phyloP scores from a whole-genome alignment of 1,140 invertebrate genomes.

The Drosophila pallidifrons region DNA sequence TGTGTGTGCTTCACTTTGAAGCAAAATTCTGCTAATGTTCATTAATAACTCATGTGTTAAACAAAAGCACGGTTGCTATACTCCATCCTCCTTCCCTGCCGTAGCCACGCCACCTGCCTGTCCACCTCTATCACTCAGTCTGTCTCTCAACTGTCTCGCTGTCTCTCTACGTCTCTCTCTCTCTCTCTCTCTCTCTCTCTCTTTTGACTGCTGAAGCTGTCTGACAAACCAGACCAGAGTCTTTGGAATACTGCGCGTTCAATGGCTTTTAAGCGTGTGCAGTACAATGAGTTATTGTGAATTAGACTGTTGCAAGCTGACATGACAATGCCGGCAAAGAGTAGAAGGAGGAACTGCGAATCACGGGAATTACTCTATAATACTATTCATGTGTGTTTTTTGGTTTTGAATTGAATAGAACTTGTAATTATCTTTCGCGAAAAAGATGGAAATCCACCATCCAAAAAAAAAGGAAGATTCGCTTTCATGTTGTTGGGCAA shows the following conservation, averaged over 20 bases:
- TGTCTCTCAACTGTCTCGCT: constrained; percentile 10
- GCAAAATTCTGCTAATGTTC: constrained; percentile 70
- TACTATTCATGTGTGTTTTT: background rate
- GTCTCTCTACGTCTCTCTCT: constrained; percentile 7
- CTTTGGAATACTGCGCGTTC: constrained; percentile 41
- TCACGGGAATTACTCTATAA: constrained; percentile 2
- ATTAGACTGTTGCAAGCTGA: constrained; percentile 55
- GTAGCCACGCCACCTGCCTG: background rate
- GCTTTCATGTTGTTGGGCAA: constrained; percentile 45
- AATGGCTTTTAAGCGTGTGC: constrained; percentile 19
- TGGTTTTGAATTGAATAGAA: constrained; percentile 1
- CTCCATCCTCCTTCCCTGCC: background rate
- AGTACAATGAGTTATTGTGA: constrained; percentile 49
- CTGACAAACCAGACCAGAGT: constrained; percentile 34
- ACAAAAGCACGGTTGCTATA: constrained; percentile 52
- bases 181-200: constrained; percentile 8
- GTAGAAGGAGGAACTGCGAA: constrained; percentile 3
- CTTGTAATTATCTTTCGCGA: constrained; percentile 2
- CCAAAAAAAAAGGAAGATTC: background rate
- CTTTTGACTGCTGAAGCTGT: constrained; percentile 37
- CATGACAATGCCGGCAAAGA: constrained; percentile 27
- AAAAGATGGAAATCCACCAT: background rate
- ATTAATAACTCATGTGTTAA: constrained; percentile 76
- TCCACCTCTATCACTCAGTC: constrained; percentile 4
- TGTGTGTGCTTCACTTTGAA: constrained; percentile 40